A percentile compares a stretch with the other conserved stretches of the same genome.
These are phyloP conservation scores for Lophius americanus DNA, from an alignment of 2,797 vertebrate species.

Conservation along the genomic window DNA sequence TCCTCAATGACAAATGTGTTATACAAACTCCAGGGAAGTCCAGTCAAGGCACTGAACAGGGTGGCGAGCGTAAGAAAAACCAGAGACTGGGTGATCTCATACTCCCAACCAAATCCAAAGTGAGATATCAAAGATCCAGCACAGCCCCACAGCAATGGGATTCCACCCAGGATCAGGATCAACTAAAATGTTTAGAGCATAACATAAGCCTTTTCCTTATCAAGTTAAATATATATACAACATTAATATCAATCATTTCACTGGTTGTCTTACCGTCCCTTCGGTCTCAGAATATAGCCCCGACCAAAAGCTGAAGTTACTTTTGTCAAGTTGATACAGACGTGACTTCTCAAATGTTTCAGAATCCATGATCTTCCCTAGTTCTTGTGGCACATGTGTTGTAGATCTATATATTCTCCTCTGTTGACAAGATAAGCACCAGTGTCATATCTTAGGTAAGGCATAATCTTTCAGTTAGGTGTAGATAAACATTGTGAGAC, in stretches of 20 bases:
- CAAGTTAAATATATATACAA: background rate
- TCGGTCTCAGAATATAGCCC: constrained; percentile 96
- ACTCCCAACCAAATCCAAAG: constrained; percentile 88
- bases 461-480: too few species aligned
- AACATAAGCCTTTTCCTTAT: background rate
- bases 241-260: background rate
- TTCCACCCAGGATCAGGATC: constrained; percentile 94
- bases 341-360: constrained; percentile 98
- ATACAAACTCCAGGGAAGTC: constrained; percentile 97
- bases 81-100: constrained; percentile 94
- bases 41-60: constrained; percentile 93
- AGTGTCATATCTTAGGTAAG: background rate
- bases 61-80: constrained; percentile 92
- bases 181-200: constrained; percentile 76
- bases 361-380: constrained; percentile 95
- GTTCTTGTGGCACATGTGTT: constrained; percentile 89
- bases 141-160: constrained; percentile 92
- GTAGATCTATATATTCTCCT: constrained; percentile 90
- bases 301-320: constrained; percentile 98
- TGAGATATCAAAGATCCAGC: constrained; percentile 84
- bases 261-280: constrained; percentile 88
- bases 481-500: too few species aligned
- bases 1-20: constrained; percentile 98
- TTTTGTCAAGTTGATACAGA: constrained; percentile 98
- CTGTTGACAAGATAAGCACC: constrained; percentile 66